Evolutionary conservation across 2,888 invertebrate species (phyloP), one percentile per base, ranked within the genome.

Genomic region (Yponomeuta malinellus): DNA sequence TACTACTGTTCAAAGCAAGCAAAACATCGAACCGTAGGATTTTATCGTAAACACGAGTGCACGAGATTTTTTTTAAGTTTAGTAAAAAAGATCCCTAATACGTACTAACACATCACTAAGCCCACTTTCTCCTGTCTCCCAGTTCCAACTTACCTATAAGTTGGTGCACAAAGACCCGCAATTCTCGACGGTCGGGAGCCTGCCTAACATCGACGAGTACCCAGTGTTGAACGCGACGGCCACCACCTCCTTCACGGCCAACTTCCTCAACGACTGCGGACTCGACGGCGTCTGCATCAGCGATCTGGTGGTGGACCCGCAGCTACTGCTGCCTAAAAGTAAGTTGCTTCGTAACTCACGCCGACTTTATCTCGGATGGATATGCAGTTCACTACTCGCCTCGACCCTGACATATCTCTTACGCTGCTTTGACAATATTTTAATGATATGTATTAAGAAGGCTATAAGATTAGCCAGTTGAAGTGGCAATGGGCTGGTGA

Each of bases 231-330:
- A 98, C 85, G 96, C 97, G 74, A 96, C 97, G 68, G 97, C 97
- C 0, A 94, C 95, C 48, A 95, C 95, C 73, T 93, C 95, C 52
- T 97, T 98, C 80, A 94, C 95, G 77, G 98, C 97, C 0, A 96
- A 95, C 68, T 97, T 98, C 93, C 95, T 97, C 75, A 98, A 98
- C 84, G 97, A 98, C 81, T 98, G 98, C 79, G 98, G 98, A 0
- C 89, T 93, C 0, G 97, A 98, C 81, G 97, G 97, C 76, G 92
- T 96, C 31, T 99, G 98, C 82, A 94, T 96, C 81, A 98, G 98
- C 78, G 94, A 97, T 78, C 87, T 98, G 68, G 90, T 94, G 63
- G 90, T 98, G 2, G 86, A 89, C 31, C 95, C 96, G 10, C 90
- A 90, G 65, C 86, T 96, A 12, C 88, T 93, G 76, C 83, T 95